Conservation (phyloP, 2,113 vertebrate species). For the Myrmophylax atrothorax region DNA sequence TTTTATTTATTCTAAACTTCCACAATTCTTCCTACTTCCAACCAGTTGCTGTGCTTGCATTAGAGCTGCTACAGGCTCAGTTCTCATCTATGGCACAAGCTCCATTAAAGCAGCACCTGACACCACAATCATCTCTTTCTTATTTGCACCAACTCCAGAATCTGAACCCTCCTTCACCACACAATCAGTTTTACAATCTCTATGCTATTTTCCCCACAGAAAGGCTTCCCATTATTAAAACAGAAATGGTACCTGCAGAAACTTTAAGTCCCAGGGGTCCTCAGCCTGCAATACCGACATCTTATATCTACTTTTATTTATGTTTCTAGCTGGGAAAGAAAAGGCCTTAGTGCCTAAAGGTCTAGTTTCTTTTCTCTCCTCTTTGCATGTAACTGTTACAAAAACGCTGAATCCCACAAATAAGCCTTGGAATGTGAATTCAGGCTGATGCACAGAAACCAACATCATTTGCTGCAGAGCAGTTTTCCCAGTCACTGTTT, state of each 20-base stretch:
- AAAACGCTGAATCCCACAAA: constrained; percentile 20
- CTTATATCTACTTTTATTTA: not conserved
- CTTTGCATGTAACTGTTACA: not conserved
- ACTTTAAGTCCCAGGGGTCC: not conserved
- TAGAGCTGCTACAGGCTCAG: not conserved
- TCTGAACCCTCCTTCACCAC: not conserved
- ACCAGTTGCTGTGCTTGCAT: not conserved
- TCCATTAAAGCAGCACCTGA: not conserved
- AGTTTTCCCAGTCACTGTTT: not conserved
- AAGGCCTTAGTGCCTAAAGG: not conserved
- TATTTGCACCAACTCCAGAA: not conserved
- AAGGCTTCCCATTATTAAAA: not conserved
- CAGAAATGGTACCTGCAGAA: not conserved
- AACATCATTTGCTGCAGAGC: constrained; percentile 9
- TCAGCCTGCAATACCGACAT: not conserved
- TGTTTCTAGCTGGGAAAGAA: not conserved
- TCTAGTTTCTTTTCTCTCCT: not conserved
- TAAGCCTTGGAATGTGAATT: not conserved
- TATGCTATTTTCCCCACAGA: not conserved
- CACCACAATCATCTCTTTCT: not conserved
- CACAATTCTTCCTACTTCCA: not conserved
- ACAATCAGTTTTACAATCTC: not conserved
- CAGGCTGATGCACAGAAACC: not conserved
- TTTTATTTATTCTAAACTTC: not conserved
- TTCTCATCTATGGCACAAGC: not conserved